Base-by-base conservation (phyloP, 1,140 invertebrate genomes). In the Diabrotica undecimpunctata region DNA sequence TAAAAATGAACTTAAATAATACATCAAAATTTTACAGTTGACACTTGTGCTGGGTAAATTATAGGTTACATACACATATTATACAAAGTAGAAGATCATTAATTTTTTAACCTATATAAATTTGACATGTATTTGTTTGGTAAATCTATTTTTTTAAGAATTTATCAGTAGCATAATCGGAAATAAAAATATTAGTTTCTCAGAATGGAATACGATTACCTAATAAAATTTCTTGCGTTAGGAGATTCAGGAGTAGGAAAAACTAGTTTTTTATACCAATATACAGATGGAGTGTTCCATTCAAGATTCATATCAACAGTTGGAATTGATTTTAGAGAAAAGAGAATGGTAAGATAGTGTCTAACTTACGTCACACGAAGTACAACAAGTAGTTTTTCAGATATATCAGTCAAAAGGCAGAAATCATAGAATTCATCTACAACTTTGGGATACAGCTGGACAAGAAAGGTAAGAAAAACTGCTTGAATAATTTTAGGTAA, bases 251-350 rank as follows among this genome's bases (percentile, higher is more conserved):
- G 93, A 46, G 94, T 96, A 61, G 94, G 94, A 37, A 96, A 96
- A 83, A 96, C 94, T 0, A 95, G 92, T 74, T 94, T 96, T 72
- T 81, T 96, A 13, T 95, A 94, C 81, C 95, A 97, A 74, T 99
- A 98, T 75, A 97, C 95, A 2, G 95, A 98, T 82, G 93, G 92
- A 58, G 85, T 85, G 12, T 99, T 97, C 79, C 92, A 94, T 76
- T 87, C 90, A 7, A 90, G 92, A 79, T 99, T 97, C 79, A 94
- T 96, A 67, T 97, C 96, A 5, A 99, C 96, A 7, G 96, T 99
- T 63, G 96, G 96, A 61, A 98, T 99, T 74, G 96, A 98, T 81
- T 98, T 98, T 77, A 87, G 94, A 78, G 95, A 98, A 81, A 99
- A 98, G 82, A 85, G 93, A 80, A 83, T 98, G 84, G 95, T 97